Evolutionary conservation across 2,113 vertebrate genomes (phyloP).

Genomic region (Siphamia tubifer): DNA sequence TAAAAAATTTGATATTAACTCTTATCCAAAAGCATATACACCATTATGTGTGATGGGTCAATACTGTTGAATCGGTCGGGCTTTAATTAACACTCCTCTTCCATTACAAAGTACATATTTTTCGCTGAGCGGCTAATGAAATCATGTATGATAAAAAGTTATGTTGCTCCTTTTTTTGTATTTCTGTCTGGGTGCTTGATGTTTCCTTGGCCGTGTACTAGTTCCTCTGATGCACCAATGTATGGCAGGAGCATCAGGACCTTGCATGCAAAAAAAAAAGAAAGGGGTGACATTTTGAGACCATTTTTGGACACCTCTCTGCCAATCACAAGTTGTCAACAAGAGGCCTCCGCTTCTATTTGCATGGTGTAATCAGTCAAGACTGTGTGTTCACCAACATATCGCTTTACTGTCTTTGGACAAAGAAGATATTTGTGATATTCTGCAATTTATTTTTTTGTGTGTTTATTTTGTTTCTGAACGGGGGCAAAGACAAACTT

Average conservation of each 20-base stretch:
- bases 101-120: slow-evolving; percentile 40
- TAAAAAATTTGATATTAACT: too few species aligned
- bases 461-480: slow-evolving; percentile 54
- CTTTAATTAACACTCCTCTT: slow-evolving; percentile 19
- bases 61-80: too few species aligned
- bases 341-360: slow-evolving; percentile 59
- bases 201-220: slow-evolving; percentile 59
- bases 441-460: slow-evolving; percentile 62
- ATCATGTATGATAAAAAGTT: slow-evolving; percentile 44
- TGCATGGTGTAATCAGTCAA: slow-evolving; percentile 74
- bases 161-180: slow-evolving; percentile 25
- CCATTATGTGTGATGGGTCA: too few species aligned
- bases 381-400: slow-evolving; percentile 66
- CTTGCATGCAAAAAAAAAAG: slow-evolving; percentile 71
- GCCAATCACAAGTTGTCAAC: slow-evolving; percentile 36
- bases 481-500: slow-evolving; percentile 62
- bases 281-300: slow-evolving; percentile 2
- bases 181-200: slow-evolving; percentile 39
- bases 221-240: slow-evolving; percentile 58
- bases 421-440: slow-evolving; percentile 72
- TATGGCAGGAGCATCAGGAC: slow-evolving; percentile 60
- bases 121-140: slow-evolving; percentile 10
- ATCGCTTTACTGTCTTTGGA: slow-evolving; percentile 72
- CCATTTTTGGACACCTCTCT: slow-evolving; percentile 33
- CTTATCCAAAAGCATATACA: too few species aligned